These are phyloP conservation scores for Tetragonula clypearis DNA, from an alignment of 1,140 invertebrate species.

Conservation along the genomic window DNA sequence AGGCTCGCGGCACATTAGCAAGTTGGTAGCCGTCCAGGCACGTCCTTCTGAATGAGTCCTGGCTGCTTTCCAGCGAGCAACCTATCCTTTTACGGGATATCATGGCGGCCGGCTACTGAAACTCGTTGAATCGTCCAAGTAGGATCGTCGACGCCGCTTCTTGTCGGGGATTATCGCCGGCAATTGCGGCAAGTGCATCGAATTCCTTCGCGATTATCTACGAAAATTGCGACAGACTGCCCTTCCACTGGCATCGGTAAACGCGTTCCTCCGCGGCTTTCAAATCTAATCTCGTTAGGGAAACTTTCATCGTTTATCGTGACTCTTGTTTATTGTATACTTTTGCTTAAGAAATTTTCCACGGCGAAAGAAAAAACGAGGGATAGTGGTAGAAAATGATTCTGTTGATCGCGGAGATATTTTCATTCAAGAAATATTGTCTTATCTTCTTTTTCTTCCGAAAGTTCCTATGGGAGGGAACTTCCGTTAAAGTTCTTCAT, in stretches of 20 bases:
- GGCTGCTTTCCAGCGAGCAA: conserved; percentile 54
- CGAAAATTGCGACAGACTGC: conserved; percentile 2
- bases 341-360: not conserved
- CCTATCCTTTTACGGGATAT: conserved; percentile 50
- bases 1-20: conserved; percentile 57
- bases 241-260: too few relatives aligned
- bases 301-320: not conserved
- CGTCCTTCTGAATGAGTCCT: conserved; percentile 61
- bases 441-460: too few relatives aligned
- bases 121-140: conserved; percentile 51
- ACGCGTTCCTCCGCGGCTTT: not conserved
- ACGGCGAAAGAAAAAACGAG: too few relatives aligned
- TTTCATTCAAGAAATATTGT: too few relatives aligned
- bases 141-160: conserved; percentile 36
- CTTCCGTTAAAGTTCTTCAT: too few relatives aligned
- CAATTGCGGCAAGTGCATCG: conserved; percentile 47
- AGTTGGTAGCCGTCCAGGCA: conserved; percentile 64
- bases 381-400: too few relatives aligned
- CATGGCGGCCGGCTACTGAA: conserved; percentile 32
- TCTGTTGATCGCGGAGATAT: not conserved
- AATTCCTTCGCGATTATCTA: conserved; percentile 20
- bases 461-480: too few relatives aligned
- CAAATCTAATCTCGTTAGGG: not conserved
- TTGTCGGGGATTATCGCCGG: conserved; percentile 29
- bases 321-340: not conserved